Percentiles rank a stretch among this genome's conserved stretches.
Conservation (phyloP, 1,140 invertebrate genomes). For the Lethocerus indicus region DNA sequence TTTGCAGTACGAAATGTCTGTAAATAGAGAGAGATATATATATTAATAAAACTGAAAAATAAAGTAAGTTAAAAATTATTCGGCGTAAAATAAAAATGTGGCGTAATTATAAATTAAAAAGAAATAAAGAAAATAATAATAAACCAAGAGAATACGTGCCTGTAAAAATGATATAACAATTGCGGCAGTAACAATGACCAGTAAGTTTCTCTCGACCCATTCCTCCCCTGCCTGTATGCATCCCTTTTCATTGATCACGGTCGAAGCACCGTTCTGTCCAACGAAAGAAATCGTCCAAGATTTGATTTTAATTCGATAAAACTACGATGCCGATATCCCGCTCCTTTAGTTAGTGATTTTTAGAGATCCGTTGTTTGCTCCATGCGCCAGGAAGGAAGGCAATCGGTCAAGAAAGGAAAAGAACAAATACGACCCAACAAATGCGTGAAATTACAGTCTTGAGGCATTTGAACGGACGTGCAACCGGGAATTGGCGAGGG, state of each 20-base stretch:
- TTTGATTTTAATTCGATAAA: too few relatives aligned
- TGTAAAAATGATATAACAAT: constrained; percentile 77
- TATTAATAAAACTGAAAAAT: background rate
- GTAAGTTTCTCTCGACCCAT: constrained; percentile 86
- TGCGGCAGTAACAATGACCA: constrained; percentile 70
- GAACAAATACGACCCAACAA: too few relatives aligned
- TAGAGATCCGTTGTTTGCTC: too few relatives aligned
- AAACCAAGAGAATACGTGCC: constrained; percentile 39
- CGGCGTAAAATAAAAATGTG: background rate
- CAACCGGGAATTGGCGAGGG: too few relatives aligned
- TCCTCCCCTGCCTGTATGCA: constrained; percentile 84
- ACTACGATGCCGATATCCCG: too few relatives aligned
- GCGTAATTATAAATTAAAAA: background rate
- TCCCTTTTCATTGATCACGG: constrained; percentile 83
- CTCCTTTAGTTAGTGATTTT: too few relatives aligned
- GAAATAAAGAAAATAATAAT: constrained; percentile 9
- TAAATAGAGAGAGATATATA: background rate
- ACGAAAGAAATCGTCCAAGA: too few relatives aligned
- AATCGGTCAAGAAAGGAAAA: too few relatives aligned
- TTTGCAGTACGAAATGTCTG: background rate
- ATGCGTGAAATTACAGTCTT: too few relatives aligned
- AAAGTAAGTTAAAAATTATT: background rate
- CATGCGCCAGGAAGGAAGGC: too few relatives aligned
- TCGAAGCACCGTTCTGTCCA: constrained; percentile 50
- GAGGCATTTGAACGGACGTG: too few relatives aligned